Base-by-base conservation (phyloP, 23 tunicate genomes). In the Trididemnum nubilum region DNA sequence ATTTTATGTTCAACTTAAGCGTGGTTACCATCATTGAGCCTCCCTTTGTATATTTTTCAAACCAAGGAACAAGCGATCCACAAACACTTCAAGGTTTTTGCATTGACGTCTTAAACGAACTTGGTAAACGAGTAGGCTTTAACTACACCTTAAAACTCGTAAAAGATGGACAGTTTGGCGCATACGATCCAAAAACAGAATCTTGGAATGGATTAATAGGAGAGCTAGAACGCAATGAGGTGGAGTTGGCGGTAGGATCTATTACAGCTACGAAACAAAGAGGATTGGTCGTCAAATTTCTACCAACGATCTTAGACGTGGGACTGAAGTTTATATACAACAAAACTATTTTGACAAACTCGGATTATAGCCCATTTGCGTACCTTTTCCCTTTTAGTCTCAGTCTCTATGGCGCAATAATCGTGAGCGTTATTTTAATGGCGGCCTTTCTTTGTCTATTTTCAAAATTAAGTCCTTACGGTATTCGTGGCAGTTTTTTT, bases 141-240 rank as follows among this genome's bases (percentile, higher is more conserved):
- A 58, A 40, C 1, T 93, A 93, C 81, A 74, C 77, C 2, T 18
- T 93, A 0, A 63, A 66, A 50, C 78, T 93, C 19, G 98, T 93
- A 23, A n/a, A 28, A 15, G 98, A 93, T 72, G 92, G 94, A 0
- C 64, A 74, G 21, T 93, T 35, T 57, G 98, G 98, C 9, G 93
- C 80, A 29, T 65, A 22, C 69, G 67, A 87, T 85, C 38, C 31
- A 2, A 60, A 30, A 0, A 72, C 78, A 24, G 60, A 35, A 34
- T n/a, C 65, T 3, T 93, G 98, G 98, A 93, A 80, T 35, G 98
- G 98, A 27, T 59, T 93, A 80, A 88, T 93, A 25, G 98, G 98
- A 0, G 89, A 84, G 36, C 58, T 88, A 23, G 38, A 67, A 57
- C 73, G 83, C 72, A 86, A 80, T 0, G 75, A 76, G n/a, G 83